Conservation (phyloP, 2,888 invertebrate species). For the Cataglyphis cursor region DNA sequence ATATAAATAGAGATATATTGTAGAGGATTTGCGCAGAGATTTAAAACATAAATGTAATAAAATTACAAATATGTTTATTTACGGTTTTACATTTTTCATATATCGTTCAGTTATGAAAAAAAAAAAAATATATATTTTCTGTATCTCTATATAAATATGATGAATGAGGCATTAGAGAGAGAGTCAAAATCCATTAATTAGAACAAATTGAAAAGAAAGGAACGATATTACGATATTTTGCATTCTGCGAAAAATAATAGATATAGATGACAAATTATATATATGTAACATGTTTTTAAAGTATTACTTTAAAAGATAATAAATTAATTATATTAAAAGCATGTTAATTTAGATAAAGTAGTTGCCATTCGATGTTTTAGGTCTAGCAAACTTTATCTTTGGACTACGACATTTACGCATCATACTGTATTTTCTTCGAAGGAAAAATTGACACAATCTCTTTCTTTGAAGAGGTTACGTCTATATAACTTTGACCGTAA, state of each 20-base stretch:
- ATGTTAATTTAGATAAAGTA: conserved; percentile 24
- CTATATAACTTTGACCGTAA: conserved; percentile 57
- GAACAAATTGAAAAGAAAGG: not conserved
- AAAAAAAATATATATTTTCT: not conserved
- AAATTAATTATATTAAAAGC: not conserved
- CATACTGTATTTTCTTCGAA: conserved; percentile 28
- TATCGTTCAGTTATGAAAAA: not conserved
- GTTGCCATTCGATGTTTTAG: not conserved
- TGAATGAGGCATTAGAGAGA: not conserved
- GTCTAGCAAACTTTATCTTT: not conserved
- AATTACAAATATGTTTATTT: not conserved
- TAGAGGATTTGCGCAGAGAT: not conserved
- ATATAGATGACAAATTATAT: conserved; percentile 7
- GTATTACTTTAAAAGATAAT: not conserved
- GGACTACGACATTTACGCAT: conserved; percentile 36
- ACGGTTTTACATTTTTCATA: not conserved
- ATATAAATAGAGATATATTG: conserved; percentile 11
- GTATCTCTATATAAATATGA: not conserved
- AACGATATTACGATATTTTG: not conserved
- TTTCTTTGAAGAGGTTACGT: conserved; percentile 54
- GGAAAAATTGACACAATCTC: conserved; percentile 54
- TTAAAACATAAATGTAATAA: not conserved
- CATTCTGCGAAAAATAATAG: not conserved
- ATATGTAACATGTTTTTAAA: not conserved
- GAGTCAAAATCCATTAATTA: conserved; percentile 26